Conservation (phyloP, 1,140 invertebrate genomes). For the Eumaeus atala region DNA sequence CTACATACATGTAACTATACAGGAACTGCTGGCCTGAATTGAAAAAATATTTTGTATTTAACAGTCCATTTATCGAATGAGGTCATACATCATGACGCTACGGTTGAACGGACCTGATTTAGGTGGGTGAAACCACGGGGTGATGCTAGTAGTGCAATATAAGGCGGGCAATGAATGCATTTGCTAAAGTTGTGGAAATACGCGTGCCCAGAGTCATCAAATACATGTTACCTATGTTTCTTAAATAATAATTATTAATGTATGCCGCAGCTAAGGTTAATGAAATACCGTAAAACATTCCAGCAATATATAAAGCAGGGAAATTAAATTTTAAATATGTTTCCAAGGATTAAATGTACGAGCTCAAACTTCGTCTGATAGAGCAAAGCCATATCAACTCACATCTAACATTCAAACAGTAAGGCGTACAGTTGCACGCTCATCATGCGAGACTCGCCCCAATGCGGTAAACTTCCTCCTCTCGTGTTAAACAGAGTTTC, state of each 20-base stretch:
- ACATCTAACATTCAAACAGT: conserved; percentile 21
- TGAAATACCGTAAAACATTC: background rate
- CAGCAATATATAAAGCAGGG: background rate
- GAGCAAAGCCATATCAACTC: conserved; percentile 14
- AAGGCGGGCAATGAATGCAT: no score
- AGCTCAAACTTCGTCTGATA: conserved; percentile 3
- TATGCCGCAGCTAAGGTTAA: background rate
- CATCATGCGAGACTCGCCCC: conserved; percentile 41
- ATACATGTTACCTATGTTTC: background rate
- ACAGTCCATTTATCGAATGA: no score
- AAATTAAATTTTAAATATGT: conserved; percentile 8
- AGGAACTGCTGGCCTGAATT: no score
- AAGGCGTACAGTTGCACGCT: conserved; percentile 34
- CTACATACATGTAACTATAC: no score
- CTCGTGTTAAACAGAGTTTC: conserved; percentile 45
- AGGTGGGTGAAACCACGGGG: no score
- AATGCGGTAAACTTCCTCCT: conserved; percentile 49
- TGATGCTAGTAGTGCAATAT: no score
- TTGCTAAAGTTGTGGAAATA: no score
- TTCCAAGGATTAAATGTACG: conserved; percentile 1
- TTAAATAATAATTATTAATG: background rate
- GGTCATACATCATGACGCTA: no score
- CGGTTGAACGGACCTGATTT: no score
- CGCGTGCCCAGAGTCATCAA: no score
- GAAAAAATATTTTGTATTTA: no score